Base-by-base conservation (phyloP, 1,140 invertebrate species). In the Popillia japonica region DNA sequence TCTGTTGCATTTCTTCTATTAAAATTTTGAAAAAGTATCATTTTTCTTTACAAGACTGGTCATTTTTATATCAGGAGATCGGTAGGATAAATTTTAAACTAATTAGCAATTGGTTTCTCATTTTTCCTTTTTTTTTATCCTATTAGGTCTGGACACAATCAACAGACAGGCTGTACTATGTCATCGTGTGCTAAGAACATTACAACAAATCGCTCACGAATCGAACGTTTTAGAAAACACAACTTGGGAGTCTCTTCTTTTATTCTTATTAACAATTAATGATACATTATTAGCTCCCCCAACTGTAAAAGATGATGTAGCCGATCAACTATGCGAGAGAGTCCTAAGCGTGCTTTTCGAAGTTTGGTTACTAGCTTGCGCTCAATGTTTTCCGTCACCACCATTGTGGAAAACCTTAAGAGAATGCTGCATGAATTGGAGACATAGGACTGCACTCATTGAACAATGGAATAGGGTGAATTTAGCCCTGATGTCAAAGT, bases 381-480 rank as follows among this genome's bases (percentile, higher is more conserved):
- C 92, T 73, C 92, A 94, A 76, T 98, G 94, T 86, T 96, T 95
- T 88, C 97, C 97, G 11, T 94, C 96, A 6, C 97, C 98, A 10
- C 95, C 96, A 7, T 88, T 98, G 80, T 99, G 98, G 98, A 96
- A 97, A 87, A 99, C 98, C 3, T 89, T 99, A 78, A 91, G 96
- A 82, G 96, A 98, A 87, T 94, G 96, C 81, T 97, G 96, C 86
- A 90, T 94, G 80, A 94, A 94, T 83, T 99, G 97, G 97, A 89
- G 98, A 11, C 98, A 99, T 88, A 92, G 97, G 78, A 90, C 96
- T 68, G 95, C 96, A 59, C 89, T 99, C 0, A 93, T 98, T 7
- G 94, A 96, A 85, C 97, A 99, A 86, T 99, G 98, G 98, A 96
- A 97, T 87, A 91, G 96, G 74, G 94, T 98, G 11, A 98, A 97